Evolutionary conservation across 2,888 invertebrate genomes (phyloP).

Genomic region (Isoperla grammatica): DNA sequence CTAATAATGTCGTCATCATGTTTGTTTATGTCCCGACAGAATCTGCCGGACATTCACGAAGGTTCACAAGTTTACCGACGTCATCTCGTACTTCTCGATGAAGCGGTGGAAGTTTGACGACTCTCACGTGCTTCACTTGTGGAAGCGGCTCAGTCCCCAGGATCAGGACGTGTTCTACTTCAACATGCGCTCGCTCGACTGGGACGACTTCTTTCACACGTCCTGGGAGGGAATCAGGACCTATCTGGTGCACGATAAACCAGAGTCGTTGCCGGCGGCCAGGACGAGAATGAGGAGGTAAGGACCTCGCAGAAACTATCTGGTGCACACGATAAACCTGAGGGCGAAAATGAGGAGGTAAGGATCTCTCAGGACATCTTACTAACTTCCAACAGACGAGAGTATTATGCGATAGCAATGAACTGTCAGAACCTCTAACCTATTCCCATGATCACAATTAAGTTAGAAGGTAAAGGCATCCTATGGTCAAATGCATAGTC

Average conservation of each 20-base stretch:
- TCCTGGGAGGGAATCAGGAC: conserved; percentile 3
- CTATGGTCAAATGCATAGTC: no score
- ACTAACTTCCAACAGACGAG: no score
- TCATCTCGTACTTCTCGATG: conserved; percentile 15
- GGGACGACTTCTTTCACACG: neutral
- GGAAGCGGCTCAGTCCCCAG: neutral
- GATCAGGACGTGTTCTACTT: conserved; percentile 18
- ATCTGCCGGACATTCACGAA: neutral
- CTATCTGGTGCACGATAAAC: conserved; percentile 10
- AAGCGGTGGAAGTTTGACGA: conserved; percentile 15
- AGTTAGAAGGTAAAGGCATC: no score
- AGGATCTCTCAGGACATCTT: no score
- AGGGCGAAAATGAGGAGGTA: conserved; percentile 7
- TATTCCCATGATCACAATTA: no score
- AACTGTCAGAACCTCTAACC: no score
- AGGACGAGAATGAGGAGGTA: conserved; percentile 9
- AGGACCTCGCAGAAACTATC: neutral
- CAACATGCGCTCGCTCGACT: conserved; percentile 8
- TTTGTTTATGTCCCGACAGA: neutral
- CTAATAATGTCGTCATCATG: neutral
- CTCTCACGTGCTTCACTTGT: conserved; percentile 6
- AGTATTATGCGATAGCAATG: no score
- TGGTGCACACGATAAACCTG: conserved; percentile 7
- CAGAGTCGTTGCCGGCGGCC: conserved; percentile 6
- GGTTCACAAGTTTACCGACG: conserved; percentile 20